Evolutionary conservation across 1,140 invertebrate species (phyloP).

Genomic region (Megalopta genalis): DNA sequence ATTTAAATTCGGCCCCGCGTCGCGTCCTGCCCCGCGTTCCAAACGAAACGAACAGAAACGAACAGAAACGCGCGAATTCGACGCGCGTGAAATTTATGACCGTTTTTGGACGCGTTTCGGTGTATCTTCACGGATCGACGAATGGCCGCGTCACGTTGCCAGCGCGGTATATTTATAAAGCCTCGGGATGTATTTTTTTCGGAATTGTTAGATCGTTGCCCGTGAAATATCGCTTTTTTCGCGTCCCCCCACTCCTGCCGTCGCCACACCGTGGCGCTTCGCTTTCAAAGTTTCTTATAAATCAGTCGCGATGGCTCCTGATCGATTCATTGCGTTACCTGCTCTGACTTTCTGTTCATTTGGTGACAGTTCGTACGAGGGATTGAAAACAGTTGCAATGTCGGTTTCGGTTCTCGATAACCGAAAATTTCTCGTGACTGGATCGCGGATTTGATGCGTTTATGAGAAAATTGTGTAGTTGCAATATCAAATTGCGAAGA

Average conservation of each 20-base stretch:
- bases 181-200: neutral
- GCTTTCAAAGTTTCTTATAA: neutral
- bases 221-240: neutral
- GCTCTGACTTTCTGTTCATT: no score
- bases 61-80: constrained; percentile 10
- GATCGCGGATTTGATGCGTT: no score
- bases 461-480: no score
- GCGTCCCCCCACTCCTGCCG: no score
- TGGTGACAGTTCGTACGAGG: neutral
- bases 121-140: constrained; percentile 7
- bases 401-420: no score
- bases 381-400: no score
- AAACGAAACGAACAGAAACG: neutral
- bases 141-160: neutral
- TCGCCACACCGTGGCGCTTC: neutral
- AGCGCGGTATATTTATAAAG: neutral
- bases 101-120: neutral
- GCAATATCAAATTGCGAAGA: no score
- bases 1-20: constrained; percentile 33
- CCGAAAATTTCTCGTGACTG: no score
- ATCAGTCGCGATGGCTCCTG: neutral
- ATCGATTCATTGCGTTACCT: no score
- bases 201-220: neutral
- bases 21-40: no score
- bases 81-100: constrained; percentile 19